These are phyloP conservation scores for Tetraneura akinire DNA, from an alignment of 1,140 invertebrate genomes.

Conservation along the genomic window DNA sequence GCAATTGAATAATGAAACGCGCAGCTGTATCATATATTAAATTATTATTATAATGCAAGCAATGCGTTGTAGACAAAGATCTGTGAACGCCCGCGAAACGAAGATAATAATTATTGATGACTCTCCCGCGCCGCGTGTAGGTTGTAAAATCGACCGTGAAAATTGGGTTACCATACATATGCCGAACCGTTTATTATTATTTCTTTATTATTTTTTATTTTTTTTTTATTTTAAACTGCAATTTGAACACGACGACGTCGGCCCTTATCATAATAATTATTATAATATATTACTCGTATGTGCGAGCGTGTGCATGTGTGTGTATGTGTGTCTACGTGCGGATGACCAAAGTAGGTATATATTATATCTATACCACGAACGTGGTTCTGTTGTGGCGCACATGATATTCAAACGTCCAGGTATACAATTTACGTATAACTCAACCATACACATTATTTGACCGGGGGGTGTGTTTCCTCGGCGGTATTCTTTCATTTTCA, in stretches of 20 bases:
- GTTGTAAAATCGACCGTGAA: conserved; percentile 42
- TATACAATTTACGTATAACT: not conserved
- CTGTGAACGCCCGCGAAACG: conserved; percentile 45
- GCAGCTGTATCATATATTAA: not conserved
- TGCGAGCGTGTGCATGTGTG: not conserved
- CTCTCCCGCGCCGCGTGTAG: conserved; percentile 12
- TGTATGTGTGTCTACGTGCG: not conserved
- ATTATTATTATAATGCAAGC: conserved; percentile 6
- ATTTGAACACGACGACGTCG: not conserved
- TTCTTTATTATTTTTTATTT: too few relatives aligned
- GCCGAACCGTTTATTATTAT: conserved; percentile 1
- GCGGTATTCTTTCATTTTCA: not conserved
- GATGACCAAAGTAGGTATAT: not conserved
- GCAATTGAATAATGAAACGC: conserved; percentile 8
- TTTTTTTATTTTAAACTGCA: not conserved
- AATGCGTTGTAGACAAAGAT: conserved; percentile 21
- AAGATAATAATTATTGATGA: conserved; percentile 36
- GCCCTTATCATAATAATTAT: not conserved
- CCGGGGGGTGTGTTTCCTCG: not conserved
- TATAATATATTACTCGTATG: not conserved
- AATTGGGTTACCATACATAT: conserved; percentile 23
- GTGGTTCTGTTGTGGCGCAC: not conserved
- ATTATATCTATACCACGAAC: not conserved
- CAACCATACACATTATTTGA: not conserved
- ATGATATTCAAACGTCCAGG: not conserved